Conservation (phyloP, 2,113 vertebrate genomes). For the Dendrocopos noguchii region DNA sequence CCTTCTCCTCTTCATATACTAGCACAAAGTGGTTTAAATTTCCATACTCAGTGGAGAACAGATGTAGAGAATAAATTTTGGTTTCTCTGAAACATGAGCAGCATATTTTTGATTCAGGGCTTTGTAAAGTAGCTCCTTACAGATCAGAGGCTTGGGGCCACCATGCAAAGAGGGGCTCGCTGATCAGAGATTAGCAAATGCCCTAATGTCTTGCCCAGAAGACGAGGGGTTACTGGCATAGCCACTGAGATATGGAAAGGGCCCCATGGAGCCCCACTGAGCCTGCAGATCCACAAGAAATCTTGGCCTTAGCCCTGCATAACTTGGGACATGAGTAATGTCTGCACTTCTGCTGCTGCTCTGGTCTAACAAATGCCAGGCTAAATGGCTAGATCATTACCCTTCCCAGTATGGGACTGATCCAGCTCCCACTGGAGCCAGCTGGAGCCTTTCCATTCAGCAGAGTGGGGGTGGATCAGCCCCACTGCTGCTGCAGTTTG, state of each 20-base stretch:
- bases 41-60: background rate
- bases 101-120: background rate
- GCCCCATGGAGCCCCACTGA: background rate
- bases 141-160: background rate
- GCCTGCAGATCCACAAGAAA: background rate
- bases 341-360: constrained; percentile 38
- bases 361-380: constrained; percentile 38
- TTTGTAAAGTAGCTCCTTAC: background rate
- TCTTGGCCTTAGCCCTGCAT: constrained; percentile 43
- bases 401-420: background rate
- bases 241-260: background rate
- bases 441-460: background rate
- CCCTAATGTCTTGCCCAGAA: background rate
- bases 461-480: background rate
- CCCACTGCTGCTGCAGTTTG: background rate
- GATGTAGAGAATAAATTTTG: background rate
- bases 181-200: background rate
- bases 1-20: background rate
- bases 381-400: background rate
- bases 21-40: background rate
- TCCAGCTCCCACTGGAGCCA: constrained; percentile 20
- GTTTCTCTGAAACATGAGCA: background rate
- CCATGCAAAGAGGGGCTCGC: background rate
- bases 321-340: constrained; percentile 12
- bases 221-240: background rate